These are phyloP conservation scores for Pseudorasbora parva DNA, from an alignment of 2,113 vertebrate species.

Conservation along the genomic window DNA sequence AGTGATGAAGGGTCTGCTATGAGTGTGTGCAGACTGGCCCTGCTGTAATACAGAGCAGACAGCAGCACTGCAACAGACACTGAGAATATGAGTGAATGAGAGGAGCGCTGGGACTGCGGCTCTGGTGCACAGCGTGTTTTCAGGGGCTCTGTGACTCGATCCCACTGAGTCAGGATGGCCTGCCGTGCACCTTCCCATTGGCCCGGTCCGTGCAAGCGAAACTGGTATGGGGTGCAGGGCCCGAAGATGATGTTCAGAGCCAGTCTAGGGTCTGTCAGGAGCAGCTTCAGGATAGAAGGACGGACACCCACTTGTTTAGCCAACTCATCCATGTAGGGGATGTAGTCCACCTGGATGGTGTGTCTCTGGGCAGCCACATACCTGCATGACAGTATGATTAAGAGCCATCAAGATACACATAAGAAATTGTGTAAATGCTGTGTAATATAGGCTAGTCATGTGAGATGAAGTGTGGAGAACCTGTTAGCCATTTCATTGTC, in stretches of 20 bases:
- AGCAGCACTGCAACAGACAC: slow-evolving; percentile 56
- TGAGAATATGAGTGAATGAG: slow-evolving; percentile 52
- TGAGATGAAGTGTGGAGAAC: slow-evolving; percentile 52
- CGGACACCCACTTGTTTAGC: slow-evolving; percentile 75
- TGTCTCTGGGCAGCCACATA: slow-evolving; percentile 82
- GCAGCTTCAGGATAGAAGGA: slow-evolving; percentile 73
- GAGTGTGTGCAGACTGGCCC: slow-evolving; percentile 55
- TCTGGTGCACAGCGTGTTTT: slow-evolving; percentile 72
- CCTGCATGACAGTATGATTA: slow-evolving; percentile 66
- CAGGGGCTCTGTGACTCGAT: slow-evolving; percentile 78
- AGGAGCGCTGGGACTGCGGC: slow-evolving; percentile 30
- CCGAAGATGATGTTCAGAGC: slow-evolving; percentile 80
- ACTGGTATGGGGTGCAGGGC: slow-evolving; percentile 86
- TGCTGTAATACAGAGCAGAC: slow-evolving; percentile 62
- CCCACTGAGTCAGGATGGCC: slow-evolving; percentile 87
- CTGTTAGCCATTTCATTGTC: slow-evolving; percentile 76
- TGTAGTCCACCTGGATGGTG: slow-evolving; percentile 84
- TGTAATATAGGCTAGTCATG: not conserved
- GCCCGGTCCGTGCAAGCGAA: slow-evolving; percentile 83
- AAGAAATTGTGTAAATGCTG: not conserved
- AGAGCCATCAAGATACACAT: not conserved
- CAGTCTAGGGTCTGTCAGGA: slow-evolving; percentile 82
- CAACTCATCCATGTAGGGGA: slow-evolving; percentile 83
- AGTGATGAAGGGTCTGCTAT: slow-evolving; percentile 62
- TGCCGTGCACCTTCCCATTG: slow-evolving; percentile 84